These are phyloP conservation scores for Macrophya alboannulata DNA, from an alignment of 2,888 invertebrate genomes.

Conservation along the genomic window DNA sequence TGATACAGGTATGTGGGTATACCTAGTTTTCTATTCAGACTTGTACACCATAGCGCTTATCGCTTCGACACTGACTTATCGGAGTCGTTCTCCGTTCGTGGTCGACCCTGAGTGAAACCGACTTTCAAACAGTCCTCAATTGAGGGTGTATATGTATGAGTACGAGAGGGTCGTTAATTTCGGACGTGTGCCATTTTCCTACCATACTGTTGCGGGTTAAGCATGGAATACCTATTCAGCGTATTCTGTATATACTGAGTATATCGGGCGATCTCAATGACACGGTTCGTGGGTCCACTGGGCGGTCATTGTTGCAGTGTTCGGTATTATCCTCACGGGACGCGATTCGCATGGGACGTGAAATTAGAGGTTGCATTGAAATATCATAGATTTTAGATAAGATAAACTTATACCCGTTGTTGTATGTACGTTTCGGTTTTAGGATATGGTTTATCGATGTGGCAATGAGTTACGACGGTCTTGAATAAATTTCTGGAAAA, in stretches of 20 bases:
- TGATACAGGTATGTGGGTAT: neutral
- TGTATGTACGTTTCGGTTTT: neutral
- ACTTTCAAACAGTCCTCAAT: constrained; percentile 29
- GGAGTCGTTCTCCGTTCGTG: neutral
- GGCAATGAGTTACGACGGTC: neutral
- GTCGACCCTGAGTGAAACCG: neutral
- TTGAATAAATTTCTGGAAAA: constrained; percentile 15
- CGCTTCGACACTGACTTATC: neutral
- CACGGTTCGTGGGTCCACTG: constrained; percentile 64
- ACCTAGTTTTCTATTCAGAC: neutral
- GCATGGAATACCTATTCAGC: constrained; percentile 5
- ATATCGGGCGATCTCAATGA: constrained; percentile 71
- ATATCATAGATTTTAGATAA: constrained; percentile 70
- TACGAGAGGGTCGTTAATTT: constrained; percentile 31
- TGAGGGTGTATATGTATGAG: constrained; percentile 39
- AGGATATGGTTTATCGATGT: constrained; percentile 16
- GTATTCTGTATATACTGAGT: constrained; percentile 7
- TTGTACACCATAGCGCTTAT: neutral
- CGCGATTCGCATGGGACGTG: constrained; percentile 68
- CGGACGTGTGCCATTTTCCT: constrained; percentile 39
- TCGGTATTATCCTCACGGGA: constrained; percentile 70
- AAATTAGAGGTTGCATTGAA: constrained; percentile 72
- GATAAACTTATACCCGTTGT: constrained; percentile 63
- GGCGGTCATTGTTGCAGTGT: constrained; percentile 66
- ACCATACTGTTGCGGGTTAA: neutral